These are phyloP conservation scores for Crenuchus spilurus DNA, from an alignment of 2,797 vertebrate genomes.

Conservation along the genomic window DNA sequence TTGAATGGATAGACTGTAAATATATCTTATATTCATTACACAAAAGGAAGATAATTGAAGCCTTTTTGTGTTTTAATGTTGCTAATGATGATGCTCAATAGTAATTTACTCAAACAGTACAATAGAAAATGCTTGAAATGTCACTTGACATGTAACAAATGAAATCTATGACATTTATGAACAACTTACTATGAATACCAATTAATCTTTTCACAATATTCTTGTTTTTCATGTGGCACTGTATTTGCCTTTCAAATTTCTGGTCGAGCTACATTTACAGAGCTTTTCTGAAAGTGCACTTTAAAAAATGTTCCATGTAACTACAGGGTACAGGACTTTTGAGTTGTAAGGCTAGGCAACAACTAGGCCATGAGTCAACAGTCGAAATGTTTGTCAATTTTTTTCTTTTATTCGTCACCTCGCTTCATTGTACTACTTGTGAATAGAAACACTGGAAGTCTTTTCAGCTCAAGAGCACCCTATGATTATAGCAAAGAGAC, in stretches of 20 bases:
- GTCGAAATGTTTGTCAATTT: slow-evolving; percentile 3
- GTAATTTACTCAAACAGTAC: too few species aligned
- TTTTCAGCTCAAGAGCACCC: slow-evolving; percentile 29
- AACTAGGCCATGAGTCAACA: slow-evolving; percentile 6
- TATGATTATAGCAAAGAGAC: slow-evolving; percentile 32
- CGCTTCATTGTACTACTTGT: not conserved
- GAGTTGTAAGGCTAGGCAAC: not conserved
- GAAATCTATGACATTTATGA: too few species aligned
- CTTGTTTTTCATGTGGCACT: too few species aligned
- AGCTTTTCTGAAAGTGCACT: not conserved
- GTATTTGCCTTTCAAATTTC: not conserved
- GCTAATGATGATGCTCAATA: too few species aligned
- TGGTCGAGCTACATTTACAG: not conserved
- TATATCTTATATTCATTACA: too few species aligned
- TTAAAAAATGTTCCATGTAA: not conserved
- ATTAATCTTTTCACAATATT: too few species aligned
- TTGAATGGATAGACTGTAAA: too few species aligned
- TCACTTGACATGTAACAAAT: too few species aligned
- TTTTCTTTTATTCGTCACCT: slow-evolving; percentile 8
- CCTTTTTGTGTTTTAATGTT: too few species aligned
- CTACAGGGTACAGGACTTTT: not conserved
- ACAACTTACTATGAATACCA: too few species aligned
- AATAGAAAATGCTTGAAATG: too few species aligned
- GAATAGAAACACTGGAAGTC: slow-evolving; percentile 19
- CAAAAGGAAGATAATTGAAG: too few species aligned